Conservation (phyloP, 2,113 vertebrate genomes). For the Bagarius yarrelli region DNA sequence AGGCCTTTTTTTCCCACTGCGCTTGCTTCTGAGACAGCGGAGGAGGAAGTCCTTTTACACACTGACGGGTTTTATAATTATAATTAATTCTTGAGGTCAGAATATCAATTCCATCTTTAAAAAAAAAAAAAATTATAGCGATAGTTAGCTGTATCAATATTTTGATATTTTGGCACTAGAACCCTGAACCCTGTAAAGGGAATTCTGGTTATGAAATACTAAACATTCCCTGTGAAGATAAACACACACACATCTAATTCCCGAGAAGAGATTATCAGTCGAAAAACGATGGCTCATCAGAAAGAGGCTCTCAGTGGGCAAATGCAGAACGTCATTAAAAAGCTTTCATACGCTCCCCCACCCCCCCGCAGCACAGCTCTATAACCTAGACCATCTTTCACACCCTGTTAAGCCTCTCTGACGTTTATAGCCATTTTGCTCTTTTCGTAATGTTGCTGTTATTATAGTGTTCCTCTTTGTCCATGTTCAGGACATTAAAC, state of each 20-base stretch:
- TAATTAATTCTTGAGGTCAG: too few relatives aligned
- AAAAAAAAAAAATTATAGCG: too few relatives aligned
- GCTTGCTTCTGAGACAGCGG: too few relatives aligned
- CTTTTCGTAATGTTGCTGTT: conserved; percentile 39
- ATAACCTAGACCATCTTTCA: conserved; percentile 35
- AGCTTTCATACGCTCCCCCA: conserved; percentile 36
- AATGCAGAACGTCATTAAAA: conserved; percentile 44
- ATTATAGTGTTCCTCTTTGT: conserved; percentile 9
- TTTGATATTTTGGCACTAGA: too few relatives aligned
- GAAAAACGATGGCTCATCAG: conserved; percentile 44
- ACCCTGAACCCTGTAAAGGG: neutral
- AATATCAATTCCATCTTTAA: too few relatives aligned
- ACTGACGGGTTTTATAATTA: too few relatives aligned
- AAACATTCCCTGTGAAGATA: conserved; percentile 26
- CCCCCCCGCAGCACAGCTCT: conserved; percentile 27
- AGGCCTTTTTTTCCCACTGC: too few relatives aligned
- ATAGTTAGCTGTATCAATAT: too few relatives aligned
- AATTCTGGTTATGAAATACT: conserved; percentile 40
- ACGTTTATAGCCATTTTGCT: conserved; percentile 32
- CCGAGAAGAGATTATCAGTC: conserved; percentile 43
- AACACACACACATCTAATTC: neutral
- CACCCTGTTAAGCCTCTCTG: conserved; percentile 39
- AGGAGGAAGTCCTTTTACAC: too few relatives aligned
- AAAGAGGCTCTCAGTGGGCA: conserved; percentile 41
- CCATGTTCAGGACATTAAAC: neutral